Conservation (phyloP, 2,888 invertebrate genomes). For the Athalia cordata region DNA sequence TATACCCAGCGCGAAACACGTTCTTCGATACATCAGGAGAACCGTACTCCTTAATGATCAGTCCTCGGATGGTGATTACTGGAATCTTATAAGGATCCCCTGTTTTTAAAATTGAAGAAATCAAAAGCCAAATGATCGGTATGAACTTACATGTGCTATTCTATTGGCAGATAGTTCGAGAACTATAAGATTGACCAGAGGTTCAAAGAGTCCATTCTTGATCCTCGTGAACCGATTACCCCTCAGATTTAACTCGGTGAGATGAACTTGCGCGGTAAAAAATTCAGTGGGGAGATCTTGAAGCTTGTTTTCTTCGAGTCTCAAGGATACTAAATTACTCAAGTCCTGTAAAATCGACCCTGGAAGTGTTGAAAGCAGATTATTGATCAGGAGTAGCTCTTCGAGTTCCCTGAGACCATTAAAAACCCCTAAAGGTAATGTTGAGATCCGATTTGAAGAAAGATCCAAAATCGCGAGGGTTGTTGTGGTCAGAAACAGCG, state of each 20-base stretch:
- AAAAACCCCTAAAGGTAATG: conserved; percentile 80
- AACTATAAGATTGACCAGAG: conserved; percentile 77
- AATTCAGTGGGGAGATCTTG: conserved; percentile 77
- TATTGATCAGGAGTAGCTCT: conserved; percentile 82
- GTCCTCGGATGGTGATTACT: not conserved
- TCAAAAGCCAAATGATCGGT: not conserved
- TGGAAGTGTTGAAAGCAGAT: conserved; percentile 78
- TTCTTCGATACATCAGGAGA: conserved; percentile 22
- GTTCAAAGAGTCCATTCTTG: conserved; percentile 76
- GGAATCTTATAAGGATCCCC: not conserved
- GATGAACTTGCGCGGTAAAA: conserved; percentile 76
- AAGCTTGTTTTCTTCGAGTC: conserved; percentile 81
- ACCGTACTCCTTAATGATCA: conserved; percentile 19
- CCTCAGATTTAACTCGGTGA: conserved; percentile 83
- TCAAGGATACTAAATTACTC: conserved; percentile 78
- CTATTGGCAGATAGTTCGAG: conserved; percentile 83
- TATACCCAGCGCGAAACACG: conserved; percentile 3
- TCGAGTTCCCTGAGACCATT: conserved; percentile 77
- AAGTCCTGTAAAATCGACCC: conserved; percentile 78
- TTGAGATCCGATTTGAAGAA: conserved; percentile 84
- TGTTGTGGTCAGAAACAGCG: conserved; percentile 73
- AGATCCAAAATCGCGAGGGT: conserved; percentile 78
- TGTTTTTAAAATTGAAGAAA: not conserved
- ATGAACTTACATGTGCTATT: conserved; percentile 74
- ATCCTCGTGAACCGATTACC: conserved; percentile 80